Conservation (phyloP, 2,113 vertebrate species). For the Pteropus alecto region DNA sequence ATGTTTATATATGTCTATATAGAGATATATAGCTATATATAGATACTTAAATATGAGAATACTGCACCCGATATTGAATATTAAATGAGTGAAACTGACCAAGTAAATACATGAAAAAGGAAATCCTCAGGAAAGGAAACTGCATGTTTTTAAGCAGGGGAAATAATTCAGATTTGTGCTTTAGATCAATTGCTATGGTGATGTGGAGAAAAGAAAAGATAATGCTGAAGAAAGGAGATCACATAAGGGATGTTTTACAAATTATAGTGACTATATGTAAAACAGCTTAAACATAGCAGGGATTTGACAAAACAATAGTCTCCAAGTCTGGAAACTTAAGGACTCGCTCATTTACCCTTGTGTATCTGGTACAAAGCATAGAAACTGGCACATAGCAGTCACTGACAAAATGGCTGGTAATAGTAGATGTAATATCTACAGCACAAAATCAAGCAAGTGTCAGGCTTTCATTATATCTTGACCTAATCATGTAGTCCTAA, state of each 20-base stretch:
- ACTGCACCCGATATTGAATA: not conserved
- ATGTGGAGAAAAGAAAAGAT: not conserved
- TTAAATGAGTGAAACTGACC: not conserved
- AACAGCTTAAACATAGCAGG: not conserved
- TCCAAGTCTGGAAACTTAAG: not conserved
- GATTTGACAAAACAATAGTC: not conserved
- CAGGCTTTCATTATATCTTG: not conserved
- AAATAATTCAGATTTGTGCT: not conserved
- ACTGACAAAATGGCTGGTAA: not conserved
- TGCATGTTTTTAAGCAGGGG: not conserved
- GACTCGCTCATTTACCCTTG: not conserved
- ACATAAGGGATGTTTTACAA: not conserved
- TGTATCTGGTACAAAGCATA: not conserved
- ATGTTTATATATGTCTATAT: too few species aligned
- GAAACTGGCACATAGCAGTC: not conserved
- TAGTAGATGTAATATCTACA: not conserved
- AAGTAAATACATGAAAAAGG: not conserved
- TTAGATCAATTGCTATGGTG: not conserved
- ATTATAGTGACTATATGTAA: not conserved
- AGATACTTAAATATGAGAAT: not conserved
- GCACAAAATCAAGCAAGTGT: not conserved
- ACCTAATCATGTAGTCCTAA: not conserved
- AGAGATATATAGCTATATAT: too few species aligned
- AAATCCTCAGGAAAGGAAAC: not conserved
- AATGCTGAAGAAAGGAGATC: not conserved